These are phyloP conservation scores for Capreolus pygargus DNA, from an alignment of 2,113 vertebrate species.

Conservation along the genomic window DNA sequence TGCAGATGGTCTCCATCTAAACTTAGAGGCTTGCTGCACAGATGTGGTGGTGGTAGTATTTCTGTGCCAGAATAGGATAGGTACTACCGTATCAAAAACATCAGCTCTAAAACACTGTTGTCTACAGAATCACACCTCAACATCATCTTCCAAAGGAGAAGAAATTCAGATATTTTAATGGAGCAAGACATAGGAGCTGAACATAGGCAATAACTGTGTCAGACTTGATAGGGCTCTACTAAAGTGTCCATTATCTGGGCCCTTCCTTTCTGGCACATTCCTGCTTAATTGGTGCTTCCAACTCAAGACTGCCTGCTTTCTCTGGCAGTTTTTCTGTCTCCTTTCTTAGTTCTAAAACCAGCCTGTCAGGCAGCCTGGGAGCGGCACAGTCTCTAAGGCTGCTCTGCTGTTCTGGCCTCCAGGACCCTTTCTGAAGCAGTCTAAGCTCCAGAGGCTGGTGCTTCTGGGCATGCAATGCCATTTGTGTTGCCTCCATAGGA, in stretches of 20 bases:
- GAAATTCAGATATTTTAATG: background rate
- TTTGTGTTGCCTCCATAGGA: background rate
- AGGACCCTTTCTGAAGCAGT: background rate
- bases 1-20: background rate
- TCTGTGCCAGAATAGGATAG: background rate
- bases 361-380: background rate
- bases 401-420: background rate
- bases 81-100: background rate
- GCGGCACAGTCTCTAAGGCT: background rate
- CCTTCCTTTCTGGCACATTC: background rate
- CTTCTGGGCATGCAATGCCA: background rate
- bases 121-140: slow-evolving; percentile 1
- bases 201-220: background rate
- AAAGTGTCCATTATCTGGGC: background rate
- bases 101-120: background rate
- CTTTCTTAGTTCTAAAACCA: background rate
- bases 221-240: background rate
- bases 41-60: background rate
- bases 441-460: background rate
- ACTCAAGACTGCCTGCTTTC: background rate
- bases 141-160: slow-evolving; percentile 33
- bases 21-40: background rate
- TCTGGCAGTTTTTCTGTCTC: background rate
- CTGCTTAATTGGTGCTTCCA: background rate
- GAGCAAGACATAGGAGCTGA: background rate